Evolutionary conservation across 2,113 vertebrate species (phyloP), one percentile per base, ranked within the genome.

Genomic region (Halcyon senegalensis): DNA sequence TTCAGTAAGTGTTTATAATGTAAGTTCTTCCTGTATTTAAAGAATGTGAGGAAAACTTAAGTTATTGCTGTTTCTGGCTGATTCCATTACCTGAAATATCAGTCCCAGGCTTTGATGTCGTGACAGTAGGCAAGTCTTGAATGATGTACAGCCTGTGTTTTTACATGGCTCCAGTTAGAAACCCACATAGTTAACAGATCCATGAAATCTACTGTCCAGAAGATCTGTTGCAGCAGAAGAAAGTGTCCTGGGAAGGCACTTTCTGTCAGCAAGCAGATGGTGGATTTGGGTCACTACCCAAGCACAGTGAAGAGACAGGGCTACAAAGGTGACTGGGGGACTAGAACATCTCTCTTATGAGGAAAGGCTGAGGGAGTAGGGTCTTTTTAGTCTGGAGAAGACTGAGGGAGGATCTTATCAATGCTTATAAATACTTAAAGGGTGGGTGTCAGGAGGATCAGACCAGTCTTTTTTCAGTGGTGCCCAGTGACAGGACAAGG

Each of bases 11-110:
- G 17, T 84, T 83, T 90, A 94, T 80, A 74, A 0, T 50, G 9
- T 64, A 67, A 90, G 33, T 59, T 90, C 67, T 76, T 95, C 41
- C 74, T 66, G 48, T 83, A 15, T 83, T 89, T 84, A 66, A 41
- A 91, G 91, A 79, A 58, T 1, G 3, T 9, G 44, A 80, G 16
- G 68, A 83, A 79, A 87, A 62, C 5, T 8, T 8, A 82, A 89
- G 66, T 76, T 85, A 76, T 68, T 91, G 46, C 82, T 91, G 43
- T 82, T 94, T 87, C 75, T 96, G 87, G 60, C 37, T 72, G 37
- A 44, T 56, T 68, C 31, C 63, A 63, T 90, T 67, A 66, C 70
- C 39, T 11, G 1, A 89, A 94, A 43, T 82, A 80, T 27, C 82
- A 48, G 39, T 53, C 60, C 41, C 31, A 95, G 70, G 55, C 72